These are phyloP conservation scores for Montipora cactus DNA, from an alignment of 64 coral and sea anemone species.

Conservation along the genomic window DNA sequence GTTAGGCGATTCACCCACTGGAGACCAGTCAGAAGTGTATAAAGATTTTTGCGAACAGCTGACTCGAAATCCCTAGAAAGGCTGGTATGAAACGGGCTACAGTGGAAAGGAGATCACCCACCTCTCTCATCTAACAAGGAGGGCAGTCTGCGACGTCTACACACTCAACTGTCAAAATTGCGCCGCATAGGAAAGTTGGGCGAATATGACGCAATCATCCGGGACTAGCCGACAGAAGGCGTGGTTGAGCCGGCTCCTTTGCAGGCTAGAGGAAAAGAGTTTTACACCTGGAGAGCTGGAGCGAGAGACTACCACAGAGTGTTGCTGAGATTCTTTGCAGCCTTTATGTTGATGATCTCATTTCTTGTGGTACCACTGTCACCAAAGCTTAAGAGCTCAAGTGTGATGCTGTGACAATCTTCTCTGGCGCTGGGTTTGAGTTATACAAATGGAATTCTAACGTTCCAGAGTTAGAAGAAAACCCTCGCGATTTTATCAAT, in stretches of 20 bases:
- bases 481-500: too few species aligned
- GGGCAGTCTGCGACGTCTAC: constrained; percentile 34
- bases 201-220: constrained; percentile 45
- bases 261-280: constrained; percentile 18
- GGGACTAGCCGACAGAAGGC: constrained; percentile 24
- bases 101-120: constrained; percentile 24
- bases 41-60: constrained; percentile 67
- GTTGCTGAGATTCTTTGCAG: constrained; percentile 35
- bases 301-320: not conserved
- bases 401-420: constrained; percentile 9
- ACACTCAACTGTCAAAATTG: constrained; percentile 8
- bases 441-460: constrained; percentile 48
- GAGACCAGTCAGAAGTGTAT: constrained; percentile 41
- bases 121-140: constrained; percentile 31
- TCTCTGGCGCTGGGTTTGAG: constrained; percentile 23
- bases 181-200: constrained; percentile 9
- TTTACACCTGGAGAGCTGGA: constrained; percentile 58
- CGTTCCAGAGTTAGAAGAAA: not conserved
- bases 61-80: constrained; percentile 15
- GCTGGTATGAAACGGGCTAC: constrained; percentile 70
- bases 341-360: constrained; percentile 48
- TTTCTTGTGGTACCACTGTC: constrained; percentile 31
- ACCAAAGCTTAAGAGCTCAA: constrained; percentile 37
- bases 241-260: constrained; percentile 38
- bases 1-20: not conserved